These are phyloP conservation scores for Nasua narica DNA, from an alignment of 2,797 vertebrate genomes.

Conservation along the genomic window DNA sequence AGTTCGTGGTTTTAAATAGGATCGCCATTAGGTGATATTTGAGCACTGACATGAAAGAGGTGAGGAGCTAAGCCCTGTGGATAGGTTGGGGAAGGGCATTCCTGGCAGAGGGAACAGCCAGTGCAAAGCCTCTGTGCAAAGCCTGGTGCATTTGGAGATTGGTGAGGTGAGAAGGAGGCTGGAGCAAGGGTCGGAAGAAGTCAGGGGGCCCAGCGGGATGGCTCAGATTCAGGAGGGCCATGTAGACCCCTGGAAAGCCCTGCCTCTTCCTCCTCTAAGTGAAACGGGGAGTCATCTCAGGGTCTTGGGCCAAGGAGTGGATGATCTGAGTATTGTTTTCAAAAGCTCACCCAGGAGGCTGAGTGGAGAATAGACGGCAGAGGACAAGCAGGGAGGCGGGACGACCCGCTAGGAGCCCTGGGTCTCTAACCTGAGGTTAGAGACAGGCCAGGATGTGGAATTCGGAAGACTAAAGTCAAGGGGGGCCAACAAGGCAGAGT, in stretches of 20 bases:
- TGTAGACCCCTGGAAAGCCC: background rate
- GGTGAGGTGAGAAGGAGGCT: background rate
- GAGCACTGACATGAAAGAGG: accelerated
- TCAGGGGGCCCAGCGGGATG: accelerated
- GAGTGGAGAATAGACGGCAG: background rate
- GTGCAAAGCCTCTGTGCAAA: background rate
- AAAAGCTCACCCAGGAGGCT: background rate
- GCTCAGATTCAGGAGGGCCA: background rate
- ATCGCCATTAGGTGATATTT: too few species aligned
- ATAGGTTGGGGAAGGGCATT: background rate
- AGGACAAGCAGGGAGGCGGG: accelerated
- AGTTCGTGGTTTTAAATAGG: background rate
- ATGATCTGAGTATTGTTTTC: too few species aligned
- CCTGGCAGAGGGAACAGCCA: background rate
- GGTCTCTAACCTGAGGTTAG: background rate
- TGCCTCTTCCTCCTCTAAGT: too few species aligned
- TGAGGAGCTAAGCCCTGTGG: accelerated
- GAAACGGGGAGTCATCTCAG: background rate
- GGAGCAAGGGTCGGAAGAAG: background rate
- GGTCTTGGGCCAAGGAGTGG: background rate
- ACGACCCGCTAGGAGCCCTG: background rate
- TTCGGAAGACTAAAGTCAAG: background rate
- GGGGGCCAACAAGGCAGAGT: background rate
- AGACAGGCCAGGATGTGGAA: background rate
- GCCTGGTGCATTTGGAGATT: too few species aligned